phyloP scores from a whole-genome alignment of 2,113 vertebrate genomes.

The Catharus bicknelli region DNA sequence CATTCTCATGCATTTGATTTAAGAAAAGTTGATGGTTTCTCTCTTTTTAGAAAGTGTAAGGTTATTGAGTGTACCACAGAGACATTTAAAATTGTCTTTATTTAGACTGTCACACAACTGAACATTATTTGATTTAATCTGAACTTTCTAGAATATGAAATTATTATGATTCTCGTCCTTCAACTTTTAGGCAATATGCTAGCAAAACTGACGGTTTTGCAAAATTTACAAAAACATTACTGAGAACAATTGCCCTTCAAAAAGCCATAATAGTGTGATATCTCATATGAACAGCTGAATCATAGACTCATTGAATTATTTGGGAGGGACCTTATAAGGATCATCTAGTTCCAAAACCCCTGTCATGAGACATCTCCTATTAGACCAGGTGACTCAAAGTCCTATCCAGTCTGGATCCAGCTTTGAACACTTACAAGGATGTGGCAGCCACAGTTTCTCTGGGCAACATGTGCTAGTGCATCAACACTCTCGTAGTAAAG shows the following conservation, averaged over 20 bases:
- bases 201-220: background rate
- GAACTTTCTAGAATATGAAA: background rate
- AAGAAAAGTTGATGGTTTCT: background rate
- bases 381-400: background rate
- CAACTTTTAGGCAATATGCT: background rate
- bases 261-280: background rate
- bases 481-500: background rate
- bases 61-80: background rate
- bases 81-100: background rate
- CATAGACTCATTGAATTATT: background rate
- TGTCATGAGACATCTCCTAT: background rate
- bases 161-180: background rate
- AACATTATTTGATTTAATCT: background rate
- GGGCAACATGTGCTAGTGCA: background rate
- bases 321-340: background rate
- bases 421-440: background rate
- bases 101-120: background rate
- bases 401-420: background rate
- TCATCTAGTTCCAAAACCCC: background rate
- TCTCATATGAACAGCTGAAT: background rate
- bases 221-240: background rate
- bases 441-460: background rate
- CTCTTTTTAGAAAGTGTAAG: background rate
- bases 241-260: background rate
- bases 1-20: background rate